phyloP scores from a whole-genome alignment of 2,113 vertebrate species.

The Eurypyga helias region DNA sequence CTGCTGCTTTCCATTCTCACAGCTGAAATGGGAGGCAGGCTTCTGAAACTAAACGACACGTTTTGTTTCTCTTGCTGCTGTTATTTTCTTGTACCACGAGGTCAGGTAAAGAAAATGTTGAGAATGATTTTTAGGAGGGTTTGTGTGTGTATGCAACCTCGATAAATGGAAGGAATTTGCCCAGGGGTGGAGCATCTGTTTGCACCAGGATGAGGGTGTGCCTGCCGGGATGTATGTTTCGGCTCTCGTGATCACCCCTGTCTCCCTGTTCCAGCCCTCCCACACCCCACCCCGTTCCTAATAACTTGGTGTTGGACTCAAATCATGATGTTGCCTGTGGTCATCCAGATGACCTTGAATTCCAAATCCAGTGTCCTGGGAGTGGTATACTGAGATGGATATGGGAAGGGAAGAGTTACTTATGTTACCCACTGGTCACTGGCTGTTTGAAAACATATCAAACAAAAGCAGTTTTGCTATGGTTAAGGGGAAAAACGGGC shows the following conservation, averaged over 20 bases:
- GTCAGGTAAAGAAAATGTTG: not conserved
- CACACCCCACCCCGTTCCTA: not conserved
- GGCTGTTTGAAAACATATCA: not conserved
- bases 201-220: not conserved
- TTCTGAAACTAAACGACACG: not conserved
- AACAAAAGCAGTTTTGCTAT: not conserved
- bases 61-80: not conserved
- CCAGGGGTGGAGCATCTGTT: not conserved
- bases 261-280: accelerated
- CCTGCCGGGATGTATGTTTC: accelerated
- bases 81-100: not conserved
- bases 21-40: not conserved
- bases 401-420: not conserved
- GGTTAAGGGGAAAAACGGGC: not conserved
- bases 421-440: not conserved
- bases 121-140: not conserved
- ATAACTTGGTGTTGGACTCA: not conserved
- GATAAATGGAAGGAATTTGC: not conserved
- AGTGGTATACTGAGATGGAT: not conserved
- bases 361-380: not conserved
- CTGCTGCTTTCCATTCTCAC: not conserved
- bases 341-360: not conserved
- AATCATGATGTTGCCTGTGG: not conserved
- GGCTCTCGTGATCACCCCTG: not conserved
- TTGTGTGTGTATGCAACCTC: not conserved